These are phyloP conservation scores for Eubasilissa splendida DNA, from an alignment of 2,888 invertebrate species.

Conservation along the genomic window DNA sequence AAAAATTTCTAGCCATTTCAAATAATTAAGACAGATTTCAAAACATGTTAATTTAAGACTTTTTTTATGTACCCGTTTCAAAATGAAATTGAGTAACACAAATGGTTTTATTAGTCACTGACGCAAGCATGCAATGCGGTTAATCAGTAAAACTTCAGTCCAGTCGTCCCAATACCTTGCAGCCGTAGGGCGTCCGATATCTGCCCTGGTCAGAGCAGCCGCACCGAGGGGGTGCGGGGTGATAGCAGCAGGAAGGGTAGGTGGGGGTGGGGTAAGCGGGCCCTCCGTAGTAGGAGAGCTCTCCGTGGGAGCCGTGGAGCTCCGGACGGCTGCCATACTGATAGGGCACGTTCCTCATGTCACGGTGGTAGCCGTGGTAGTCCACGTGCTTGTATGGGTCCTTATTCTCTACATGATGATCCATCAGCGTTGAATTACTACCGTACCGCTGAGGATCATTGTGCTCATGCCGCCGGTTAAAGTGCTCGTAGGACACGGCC, in stretches of 20 bases:
- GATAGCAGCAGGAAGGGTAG: constrained; percentile 66
- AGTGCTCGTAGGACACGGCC: constrained; percentile 75
- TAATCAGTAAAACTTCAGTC: constrained; percentile 20
- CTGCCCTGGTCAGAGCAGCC: constrained; percentile 68
- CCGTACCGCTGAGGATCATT: constrained; percentile 68
- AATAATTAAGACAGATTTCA: no score
- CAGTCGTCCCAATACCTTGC: constrained; percentile 67
- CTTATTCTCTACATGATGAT: constrained; percentile 59
- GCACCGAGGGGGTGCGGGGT: constrained; percentile 68
- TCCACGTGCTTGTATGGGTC: constrained; percentile 48
- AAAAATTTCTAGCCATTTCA: no score
- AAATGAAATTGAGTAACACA: background rate
- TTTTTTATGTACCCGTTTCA: no score
- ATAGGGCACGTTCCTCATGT: constrained; percentile 50
- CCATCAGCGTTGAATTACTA: constrained; percentile 67
- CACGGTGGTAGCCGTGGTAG: constrained; percentile 51
- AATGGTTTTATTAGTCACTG: constrained; percentile 32
- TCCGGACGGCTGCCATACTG: constrained; percentile 59
- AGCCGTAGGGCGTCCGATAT: constrained; percentile 66
- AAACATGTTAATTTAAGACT: no score
- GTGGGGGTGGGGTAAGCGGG: constrained; percentile 55
- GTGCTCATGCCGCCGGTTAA: constrained; percentile 73
- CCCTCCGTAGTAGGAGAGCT: constrained; percentile 48
- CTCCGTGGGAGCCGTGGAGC: constrained; percentile 56
- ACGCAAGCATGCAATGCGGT: constrained; percentile 39